Percentiles rank a stretch among this genome's conserved stretches.
These are phyloP conservation scores for Imbricaverruca yamaguchii DNA, from an alignment of 2,888 invertebrate genomes.

Conservation along the genomic window DNA sequence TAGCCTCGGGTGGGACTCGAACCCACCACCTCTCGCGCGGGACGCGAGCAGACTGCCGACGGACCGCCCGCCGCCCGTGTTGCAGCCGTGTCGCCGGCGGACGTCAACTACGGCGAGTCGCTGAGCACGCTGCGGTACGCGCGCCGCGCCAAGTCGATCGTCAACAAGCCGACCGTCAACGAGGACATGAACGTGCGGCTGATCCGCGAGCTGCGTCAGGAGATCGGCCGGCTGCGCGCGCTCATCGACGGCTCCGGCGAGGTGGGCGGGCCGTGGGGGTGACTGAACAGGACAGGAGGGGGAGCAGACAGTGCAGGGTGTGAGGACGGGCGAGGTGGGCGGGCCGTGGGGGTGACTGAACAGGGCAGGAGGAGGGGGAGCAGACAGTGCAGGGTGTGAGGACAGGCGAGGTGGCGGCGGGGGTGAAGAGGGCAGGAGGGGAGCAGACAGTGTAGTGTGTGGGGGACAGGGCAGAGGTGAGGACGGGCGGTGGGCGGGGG, in stretches of 20 bases:
- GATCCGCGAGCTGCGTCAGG: conserved; percentile 72
- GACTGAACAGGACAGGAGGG: neutral
- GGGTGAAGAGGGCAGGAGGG: no score
- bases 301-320: no score
- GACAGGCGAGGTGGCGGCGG: no score
- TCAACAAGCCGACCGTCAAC: conserved; percentile 83
- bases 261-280: no score
- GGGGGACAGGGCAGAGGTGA: no score
- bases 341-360: neutral
- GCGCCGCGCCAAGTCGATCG: conserved; percentile 81
- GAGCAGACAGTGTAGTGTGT: no score
- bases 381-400: no score
- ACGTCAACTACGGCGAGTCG: conserved; percentile 81
- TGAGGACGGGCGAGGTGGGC: neutral
- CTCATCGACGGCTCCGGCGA: conserved; percentile 59
- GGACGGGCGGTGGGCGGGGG: no score
- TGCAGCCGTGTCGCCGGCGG: conserved; percentile 61
- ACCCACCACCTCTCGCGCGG: no score
- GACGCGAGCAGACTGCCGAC: no score
- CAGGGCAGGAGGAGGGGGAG: neutral
- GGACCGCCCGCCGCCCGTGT: no score
- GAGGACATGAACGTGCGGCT: conserved; percentile 83
- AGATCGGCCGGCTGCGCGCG: conserved; percentile 70
- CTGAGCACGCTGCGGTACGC: conserved; percentile 78
- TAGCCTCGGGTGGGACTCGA: no score